phyloP scores from a whole-genome alignment of 2,113 vertebrate species.

The Dunckerocampus dactyliophorus region DNA sequence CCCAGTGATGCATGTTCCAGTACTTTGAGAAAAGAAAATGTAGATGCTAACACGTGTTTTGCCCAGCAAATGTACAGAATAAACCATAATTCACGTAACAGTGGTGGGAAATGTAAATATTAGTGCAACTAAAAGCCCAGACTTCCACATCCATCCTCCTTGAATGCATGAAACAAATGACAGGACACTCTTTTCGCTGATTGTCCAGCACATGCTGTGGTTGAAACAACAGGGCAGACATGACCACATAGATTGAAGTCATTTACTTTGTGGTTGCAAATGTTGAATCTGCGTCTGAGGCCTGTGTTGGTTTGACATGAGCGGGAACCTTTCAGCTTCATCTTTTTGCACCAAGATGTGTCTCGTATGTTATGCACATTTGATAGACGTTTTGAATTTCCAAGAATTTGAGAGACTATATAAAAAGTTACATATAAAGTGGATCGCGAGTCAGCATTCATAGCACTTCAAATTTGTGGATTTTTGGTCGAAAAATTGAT shows the following conservation, averaged over 20 bases:
- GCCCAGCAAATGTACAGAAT: constrained; percentile 19
- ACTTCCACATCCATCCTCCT: constrained; percentile 2
- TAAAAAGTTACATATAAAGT: too few relatives aligned
- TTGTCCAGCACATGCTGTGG: constrained; percentile 12
- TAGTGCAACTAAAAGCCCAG: constrained; percentile 13
- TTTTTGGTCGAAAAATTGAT: too few relatives aligned
- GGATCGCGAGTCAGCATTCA: too few relatives aligned
- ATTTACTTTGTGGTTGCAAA: constrained; percentile 2
- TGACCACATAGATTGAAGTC: constrained; percentile 3
- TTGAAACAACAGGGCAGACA: constrained; percentile 15
- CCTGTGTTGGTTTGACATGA: not conserved
- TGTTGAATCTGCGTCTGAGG: not conserved
- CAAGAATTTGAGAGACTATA: too few relatives aligned
- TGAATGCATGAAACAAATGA: constrained; percentile 7
- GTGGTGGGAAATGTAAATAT: constrained; percentile 28
- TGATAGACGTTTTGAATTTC: too few relatives aligned
- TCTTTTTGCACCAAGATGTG: too few relatives aligned
- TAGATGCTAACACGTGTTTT: constrained; percentile 1
- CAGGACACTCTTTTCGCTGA: constrained; percentile 1
- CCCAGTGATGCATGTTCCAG: too few relatives aligned
- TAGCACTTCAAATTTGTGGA: too few relatives aligned
- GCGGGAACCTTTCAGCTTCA: not conserved
- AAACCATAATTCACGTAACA: constrained; percentile 22
- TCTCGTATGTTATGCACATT: too few relatives aligned
- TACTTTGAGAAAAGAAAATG: not conserved